These are phyloP conservation scores for Pinctada fucata DNA, from an alignment of 2,888 invertebrate species.

Conservation along the genomic window DNA sequence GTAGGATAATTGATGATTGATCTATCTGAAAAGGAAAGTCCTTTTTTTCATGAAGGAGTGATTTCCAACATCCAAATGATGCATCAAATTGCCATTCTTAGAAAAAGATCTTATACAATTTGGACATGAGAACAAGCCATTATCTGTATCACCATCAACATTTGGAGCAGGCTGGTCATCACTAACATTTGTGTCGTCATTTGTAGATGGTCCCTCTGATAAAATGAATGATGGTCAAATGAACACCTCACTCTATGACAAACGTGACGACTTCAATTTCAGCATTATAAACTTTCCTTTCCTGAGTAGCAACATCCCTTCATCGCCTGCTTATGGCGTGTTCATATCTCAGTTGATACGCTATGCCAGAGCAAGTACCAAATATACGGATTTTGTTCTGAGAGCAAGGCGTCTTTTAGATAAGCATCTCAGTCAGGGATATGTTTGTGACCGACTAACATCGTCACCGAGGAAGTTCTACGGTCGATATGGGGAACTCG, in stretches of 20 bases:
- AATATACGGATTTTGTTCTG: no score
- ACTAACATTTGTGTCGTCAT: neutral
- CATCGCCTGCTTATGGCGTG: neutral
- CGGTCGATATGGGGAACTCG: no score
- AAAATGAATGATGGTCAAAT: no score
- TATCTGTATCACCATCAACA: neutral
- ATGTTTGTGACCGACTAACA: no score
- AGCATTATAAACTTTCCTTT: no score
- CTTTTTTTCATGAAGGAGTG: neutral
- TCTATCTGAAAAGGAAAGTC: neutral
- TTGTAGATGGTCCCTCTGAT: neutral
- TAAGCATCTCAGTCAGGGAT: no score
- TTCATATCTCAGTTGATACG: no score
- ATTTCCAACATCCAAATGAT: slow-evolving; percentile 12
- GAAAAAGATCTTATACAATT: slow-evolving; percentile 8
- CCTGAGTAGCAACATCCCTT: neutral
- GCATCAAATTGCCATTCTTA: slow-evolving; percentile 16
- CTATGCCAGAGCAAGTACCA: no score
- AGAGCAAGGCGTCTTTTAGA: no score
- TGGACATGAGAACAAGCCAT: slow-evolving; percentile 8
- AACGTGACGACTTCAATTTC: no score
- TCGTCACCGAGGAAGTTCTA: no score
- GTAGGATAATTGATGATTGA: neutral
- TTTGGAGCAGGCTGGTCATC: neutral
- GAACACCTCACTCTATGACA: no score